Percentiles rank a stretch among this genome's conserved stretches.
These are phyloP conservation scores for Carcharodon carcharias DNA, from an alignment of 2,797 vertebrate genomes.

Conservation along the genomic window DNA sequence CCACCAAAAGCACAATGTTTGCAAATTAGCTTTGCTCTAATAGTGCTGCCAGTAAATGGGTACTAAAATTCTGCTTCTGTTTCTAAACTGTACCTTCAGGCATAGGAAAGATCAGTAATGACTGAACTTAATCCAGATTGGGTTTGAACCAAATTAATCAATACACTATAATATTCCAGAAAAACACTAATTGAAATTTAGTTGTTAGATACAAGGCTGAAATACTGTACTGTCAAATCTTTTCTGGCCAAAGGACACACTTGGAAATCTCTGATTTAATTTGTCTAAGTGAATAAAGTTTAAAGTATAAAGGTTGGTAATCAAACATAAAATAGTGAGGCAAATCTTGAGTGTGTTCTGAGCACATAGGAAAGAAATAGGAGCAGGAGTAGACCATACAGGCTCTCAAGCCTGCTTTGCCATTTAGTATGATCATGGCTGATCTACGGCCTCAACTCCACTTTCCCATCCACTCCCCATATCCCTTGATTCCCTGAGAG, in stretches of 20 bases:
- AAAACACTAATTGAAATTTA: background rate
- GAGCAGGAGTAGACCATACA: too few relatives aligned
- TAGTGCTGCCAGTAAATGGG: background rate
- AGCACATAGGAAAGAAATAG: background rate
- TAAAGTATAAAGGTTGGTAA: background rate
- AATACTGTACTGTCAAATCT: background rate
- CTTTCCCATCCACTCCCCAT: too few relatives aligned
- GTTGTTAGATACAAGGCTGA: background rate
- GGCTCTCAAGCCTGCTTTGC: too few relatives aligned
- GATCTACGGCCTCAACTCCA: too few relatives aligned
- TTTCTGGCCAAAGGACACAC: background rate
- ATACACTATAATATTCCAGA: background rate
- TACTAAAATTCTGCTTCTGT: background rate
- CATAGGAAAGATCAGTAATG: background rate
- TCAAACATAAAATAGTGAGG: background rate
- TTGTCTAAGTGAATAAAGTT: background rate
- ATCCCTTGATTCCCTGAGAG: too few relatives aligned
- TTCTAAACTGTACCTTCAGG: background rate
- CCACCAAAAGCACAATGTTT: background rate
- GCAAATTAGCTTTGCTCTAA: background rate
- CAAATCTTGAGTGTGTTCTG: background rate
- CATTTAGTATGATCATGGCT: too few relatives aligned
- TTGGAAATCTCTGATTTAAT: background rate
- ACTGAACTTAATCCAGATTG: conserved; percentile 1
- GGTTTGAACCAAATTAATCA: background rate